These are phyloP conservation scores for Limnephilus rhombicus DNA, from an alignment of 2,888 invertebrate genomes.

Conservation along the genomic window DNA sequence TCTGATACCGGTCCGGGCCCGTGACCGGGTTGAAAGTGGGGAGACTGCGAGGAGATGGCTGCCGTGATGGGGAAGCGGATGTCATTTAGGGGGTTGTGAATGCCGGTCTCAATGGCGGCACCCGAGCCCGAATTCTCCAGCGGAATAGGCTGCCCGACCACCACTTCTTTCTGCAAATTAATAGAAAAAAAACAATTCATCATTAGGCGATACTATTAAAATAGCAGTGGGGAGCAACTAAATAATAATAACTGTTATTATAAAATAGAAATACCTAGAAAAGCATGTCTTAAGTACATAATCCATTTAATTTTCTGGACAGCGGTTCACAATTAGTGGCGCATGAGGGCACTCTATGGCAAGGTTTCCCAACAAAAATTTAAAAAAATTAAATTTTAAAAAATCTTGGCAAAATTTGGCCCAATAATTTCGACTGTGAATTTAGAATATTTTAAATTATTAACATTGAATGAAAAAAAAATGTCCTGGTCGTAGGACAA, in stretches of 20 bases:
- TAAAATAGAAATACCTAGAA: neutral
- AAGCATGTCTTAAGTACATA: neutral
- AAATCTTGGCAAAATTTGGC: no score
- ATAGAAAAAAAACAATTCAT: neutral
- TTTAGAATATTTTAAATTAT: no score
- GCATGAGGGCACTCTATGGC: neutral
- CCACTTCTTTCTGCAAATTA: slow-evolving; percentile 50
- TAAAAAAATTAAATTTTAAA: no score
- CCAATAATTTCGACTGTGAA: no score
- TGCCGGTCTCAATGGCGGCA: slow-evolving; percentile 59
- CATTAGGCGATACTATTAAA: neutral
- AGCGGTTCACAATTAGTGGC: neutral
- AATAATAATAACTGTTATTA: neutral
- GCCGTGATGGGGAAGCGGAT: slow-evolving; percentile 62
- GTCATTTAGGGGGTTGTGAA: slow-evolving; percentile 63
- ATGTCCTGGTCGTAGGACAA: no score
- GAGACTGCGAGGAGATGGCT: slow-evolving; percentile 32
- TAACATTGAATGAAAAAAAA: no score
- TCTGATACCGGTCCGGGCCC: neutral
- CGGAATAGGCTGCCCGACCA: slow-evolving; percentile 45
- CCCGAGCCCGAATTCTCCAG: slow-evolving; percentile 13
- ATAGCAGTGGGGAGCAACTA: neutral
- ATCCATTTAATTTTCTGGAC: neutral
- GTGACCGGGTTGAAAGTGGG: neutral
- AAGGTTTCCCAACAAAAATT: no score